Percentiles rank a stretch among this genome's conserved stretches.
phyloP scores from a whole-genome alignment of 2,113 vertebrate genomes.

The Salminus brasiliensis region DNA sequence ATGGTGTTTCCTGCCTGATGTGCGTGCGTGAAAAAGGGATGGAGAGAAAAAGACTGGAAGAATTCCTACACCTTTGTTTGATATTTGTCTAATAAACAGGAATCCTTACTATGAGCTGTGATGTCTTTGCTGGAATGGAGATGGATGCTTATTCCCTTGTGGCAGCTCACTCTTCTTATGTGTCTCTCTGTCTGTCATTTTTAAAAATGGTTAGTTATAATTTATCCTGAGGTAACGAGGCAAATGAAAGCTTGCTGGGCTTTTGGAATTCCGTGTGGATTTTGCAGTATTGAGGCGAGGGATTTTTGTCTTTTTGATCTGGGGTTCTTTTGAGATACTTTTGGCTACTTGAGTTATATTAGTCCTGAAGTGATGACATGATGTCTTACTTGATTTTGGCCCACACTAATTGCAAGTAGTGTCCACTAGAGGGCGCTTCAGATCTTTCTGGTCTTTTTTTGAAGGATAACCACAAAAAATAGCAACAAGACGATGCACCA shows the following conservation, averaged over 20 bases:
- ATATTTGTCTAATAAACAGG: slow-evolving; percentile 71
- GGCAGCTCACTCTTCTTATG: slow-evolving; percentile 27
- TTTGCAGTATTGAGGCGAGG: background rate
- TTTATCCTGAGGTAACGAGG: slow-evolving; percentile 38
- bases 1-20: slow-evolving; percentile 48
- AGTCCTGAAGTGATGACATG: background rate
- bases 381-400: background rate
- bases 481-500: too few relatives aligned
- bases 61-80: slow-evolving; percentile 57
- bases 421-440: too few relatives aligned
- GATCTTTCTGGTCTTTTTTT: too few relatives aligned
- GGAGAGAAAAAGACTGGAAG: slow-evolving; percentile 56
- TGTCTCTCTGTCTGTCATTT: slow-evolving; percentile 29
- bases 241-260: slow-evolving; percentile 24
- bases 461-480: too few relatives aligned
- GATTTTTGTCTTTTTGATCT: background rate
- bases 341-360: background rate
- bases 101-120: slow-evolving; percentile 66
- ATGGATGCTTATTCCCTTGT: slow-evolving; percentile 51
- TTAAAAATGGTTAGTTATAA: slow-evolving; percentile 30
- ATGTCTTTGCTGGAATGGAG: slow-evolving; percentile 58
- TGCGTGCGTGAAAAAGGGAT: slow-evolving; percentile 50
- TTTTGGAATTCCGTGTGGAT: slow-evolving; percentile 14
- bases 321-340: background rate
- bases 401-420: too few relatives aligned